These are phyloP conservation scores for Leptatherina wallacei DNA, from an alignment of 2,797 vertebrate genomes.

Conservation along the genomic window DNA sequence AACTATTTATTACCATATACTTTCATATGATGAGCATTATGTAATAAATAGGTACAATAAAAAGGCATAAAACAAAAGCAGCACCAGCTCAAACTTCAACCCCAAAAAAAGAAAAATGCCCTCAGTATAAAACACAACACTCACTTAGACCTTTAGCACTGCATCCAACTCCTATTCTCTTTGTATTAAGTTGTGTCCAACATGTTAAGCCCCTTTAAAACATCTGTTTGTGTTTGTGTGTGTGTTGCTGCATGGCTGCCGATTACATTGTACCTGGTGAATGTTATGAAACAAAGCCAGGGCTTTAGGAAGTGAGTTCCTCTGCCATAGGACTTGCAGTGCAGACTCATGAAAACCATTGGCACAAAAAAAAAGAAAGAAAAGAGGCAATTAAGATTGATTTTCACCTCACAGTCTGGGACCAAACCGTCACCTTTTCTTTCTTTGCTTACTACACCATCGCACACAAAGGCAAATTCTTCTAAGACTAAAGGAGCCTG, in stretches of 20 bases:
- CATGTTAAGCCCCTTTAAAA: constrained; percentile 69
- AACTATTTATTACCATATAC: background rate
- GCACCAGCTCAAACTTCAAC: background rate
- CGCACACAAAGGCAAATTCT: constrained; percentile 55
- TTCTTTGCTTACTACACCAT: constrained; percentile 18
- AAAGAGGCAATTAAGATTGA: constrained; percentile 72
- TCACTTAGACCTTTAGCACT: constrained; percentile 42
- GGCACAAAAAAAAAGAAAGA: constrained; percentile 42
- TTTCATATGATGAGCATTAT: fast-evolving
- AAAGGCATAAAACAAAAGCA: background rate
- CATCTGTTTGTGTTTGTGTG: background rate
- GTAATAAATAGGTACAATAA: fast-evolving
- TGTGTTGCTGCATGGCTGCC: constrained; percentile 46
- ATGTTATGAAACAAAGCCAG: constrained; percentile 71
- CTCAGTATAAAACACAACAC: background rate
- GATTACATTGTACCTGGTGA: constrained; percentile 64
- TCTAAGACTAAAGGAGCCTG: constrained; percentile 25
- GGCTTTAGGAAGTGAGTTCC: constrained; percentile 63
- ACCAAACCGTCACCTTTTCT: constrained; percentile 45
- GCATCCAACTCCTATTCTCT: constrained; percentile 53
- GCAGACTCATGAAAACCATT: constrained; percentile 40
- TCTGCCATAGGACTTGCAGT: constrained; percentile 55
- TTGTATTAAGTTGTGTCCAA: constrained; percentile 52
- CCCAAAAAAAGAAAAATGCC: background rate
- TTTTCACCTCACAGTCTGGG: constrained; percentile 71